These are phyloP conservation scores for Bellardia bayeri DNA, from an alignment of 2,888 invertebrate genomes.

Conservation along the genomic window DNA sequence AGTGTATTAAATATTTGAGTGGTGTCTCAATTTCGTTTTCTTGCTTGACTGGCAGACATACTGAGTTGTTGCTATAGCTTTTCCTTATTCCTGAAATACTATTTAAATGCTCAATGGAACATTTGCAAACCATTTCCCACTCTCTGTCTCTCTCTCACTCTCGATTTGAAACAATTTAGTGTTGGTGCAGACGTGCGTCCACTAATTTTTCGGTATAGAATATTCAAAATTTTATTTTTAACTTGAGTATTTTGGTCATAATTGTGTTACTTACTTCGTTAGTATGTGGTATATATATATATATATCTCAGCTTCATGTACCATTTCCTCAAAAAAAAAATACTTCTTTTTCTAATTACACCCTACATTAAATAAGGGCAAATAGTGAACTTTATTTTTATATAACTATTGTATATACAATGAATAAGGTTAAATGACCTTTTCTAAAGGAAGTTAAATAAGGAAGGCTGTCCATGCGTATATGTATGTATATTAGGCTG, in stretches of 20 bases:
- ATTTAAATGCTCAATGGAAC: background rate
- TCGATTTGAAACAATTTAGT: background rate
- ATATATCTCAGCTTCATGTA: constrained; percentile 28
- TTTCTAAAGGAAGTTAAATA: background rate
- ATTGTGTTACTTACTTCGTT: constrained; percentile 24
- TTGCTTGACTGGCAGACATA: background rate
- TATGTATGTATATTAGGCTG: no score
- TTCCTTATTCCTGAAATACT: background rate
- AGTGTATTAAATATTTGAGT: constrained; percentile 66
- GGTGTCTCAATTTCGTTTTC: constrained; percentile 41
- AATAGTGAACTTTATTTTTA: background rate
- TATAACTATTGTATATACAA: background rate
- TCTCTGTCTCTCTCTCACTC: background rate
- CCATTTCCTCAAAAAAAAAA: background rate
- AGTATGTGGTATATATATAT: background rate
- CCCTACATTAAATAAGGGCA: constrained; percentile 21
- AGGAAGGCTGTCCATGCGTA: no score
- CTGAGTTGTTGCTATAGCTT: background rate
- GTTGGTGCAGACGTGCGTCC: constrained; percentile 32
- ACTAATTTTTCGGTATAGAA: background rate
- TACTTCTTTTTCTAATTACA: constrained; percentile 41
- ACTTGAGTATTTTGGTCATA: background rate
- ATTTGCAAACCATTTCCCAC: background rate
- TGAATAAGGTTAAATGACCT: background rate
- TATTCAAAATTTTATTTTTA: constrained; percentile 6